Percentiles rank a stretch among this genome's conserved stretches.
phyloP scores from a whole-genome alignment of 2,888 invertebrate genomes.

The Cephus pulcher region DNA sequence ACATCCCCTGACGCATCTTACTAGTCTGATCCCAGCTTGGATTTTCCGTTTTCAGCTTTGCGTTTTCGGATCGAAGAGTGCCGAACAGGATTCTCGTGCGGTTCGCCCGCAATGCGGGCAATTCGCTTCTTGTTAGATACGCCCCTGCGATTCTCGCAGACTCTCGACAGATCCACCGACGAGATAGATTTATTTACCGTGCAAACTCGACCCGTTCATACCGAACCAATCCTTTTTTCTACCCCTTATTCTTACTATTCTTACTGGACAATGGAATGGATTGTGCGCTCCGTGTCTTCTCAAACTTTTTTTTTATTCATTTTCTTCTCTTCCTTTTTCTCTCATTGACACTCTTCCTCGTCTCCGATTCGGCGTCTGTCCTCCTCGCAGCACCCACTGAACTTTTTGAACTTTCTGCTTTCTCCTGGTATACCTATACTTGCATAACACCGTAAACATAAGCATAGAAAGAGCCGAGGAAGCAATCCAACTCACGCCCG shows the following conservation, averaged over 20 bases:
- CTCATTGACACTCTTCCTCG: no score
- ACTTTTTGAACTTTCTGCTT: background rate
- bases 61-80: no score
- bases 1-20: background rate
- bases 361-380: no score
- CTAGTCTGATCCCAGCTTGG: background rate
- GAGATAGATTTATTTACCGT: slow-evolving; percentile 33
- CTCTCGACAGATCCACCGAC: slow-evolving; percentile 16
- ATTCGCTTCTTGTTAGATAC: slow-evolving; percentile 26
- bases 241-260: background rate
- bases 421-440: background rate
- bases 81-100: background rate
- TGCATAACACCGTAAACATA: background rate
- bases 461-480: background rate
- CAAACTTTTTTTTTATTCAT: background rate
- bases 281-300: background rate
- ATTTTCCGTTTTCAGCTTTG: background rate
- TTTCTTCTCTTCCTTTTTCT: background rate
- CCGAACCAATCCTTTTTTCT: background rate
- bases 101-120: slow-evolving; percentile 30
- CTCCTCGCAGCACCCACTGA: background rate
- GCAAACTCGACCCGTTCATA: background rate
- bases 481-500: background rate
- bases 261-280: background rate
- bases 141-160: slow-evolving; percentile 25